phyloP scores from a whole-genome alignment of 2,888 invertebrate species.

The Apodemia hepburni region DNA sequence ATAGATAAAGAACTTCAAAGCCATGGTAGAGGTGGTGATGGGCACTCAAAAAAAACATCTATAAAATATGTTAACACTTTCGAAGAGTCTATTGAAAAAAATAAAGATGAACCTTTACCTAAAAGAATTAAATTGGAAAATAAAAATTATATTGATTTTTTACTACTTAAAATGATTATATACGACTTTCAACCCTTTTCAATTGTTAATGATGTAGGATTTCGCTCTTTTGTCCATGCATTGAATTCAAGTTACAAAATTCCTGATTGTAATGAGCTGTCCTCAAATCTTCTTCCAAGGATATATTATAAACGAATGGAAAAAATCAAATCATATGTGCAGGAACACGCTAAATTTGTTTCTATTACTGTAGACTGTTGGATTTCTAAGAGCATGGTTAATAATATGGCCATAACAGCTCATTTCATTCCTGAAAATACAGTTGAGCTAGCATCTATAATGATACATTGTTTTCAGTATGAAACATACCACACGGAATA shows the following conservation, averaged over 20 bases:
- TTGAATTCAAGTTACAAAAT: conserved; percentile 16
- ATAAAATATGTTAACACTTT: not conserved
- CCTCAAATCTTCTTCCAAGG: not conserved
- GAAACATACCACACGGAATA: not conserved
- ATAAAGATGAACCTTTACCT: not conserved
- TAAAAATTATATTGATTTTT: not conserved
- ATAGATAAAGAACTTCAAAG: conserved; percentile 1
- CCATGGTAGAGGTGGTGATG: not conserved
- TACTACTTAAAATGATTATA: conserved; percentile 11
- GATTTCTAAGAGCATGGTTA: not conserved
- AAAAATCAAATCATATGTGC: not conserved
- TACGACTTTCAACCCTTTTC: conserved; percentile 20
- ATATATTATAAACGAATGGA: not conserved
- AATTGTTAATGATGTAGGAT: conserved; percentile 14
- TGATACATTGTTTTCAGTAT: not conserved
- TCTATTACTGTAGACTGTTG: not conserved
- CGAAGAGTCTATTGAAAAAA: not conserved
- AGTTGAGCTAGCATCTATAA: not conserved
- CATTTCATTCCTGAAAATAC: conserved; percentile 2
- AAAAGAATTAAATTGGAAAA: not conserved
- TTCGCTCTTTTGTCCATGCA: conserved; percentile 1
- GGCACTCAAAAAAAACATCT: not conserved
- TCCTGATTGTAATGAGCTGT: not conserved
- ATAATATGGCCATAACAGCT: not conserved
- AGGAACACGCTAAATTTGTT: not conserved